Conservation (phyloP, 2,888 invertebrate species). For the Tortricodes alternella region DNA sequence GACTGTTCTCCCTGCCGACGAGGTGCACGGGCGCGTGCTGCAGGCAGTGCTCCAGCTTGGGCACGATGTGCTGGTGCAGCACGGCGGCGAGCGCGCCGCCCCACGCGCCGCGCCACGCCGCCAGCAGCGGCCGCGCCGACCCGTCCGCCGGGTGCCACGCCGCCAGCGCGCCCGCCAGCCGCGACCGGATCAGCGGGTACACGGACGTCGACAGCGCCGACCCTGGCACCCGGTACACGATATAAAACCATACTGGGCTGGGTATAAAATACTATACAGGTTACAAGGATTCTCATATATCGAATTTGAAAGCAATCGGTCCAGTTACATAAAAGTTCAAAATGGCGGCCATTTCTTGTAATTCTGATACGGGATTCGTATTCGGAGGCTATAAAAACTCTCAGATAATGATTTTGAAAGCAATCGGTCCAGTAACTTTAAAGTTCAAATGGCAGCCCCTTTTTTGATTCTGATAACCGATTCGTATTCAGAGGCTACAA, state of each 20-base stretch:
- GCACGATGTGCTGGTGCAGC: conserved; percentile 92
- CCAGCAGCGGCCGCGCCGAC: conserved; percentile 95
- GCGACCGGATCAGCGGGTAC: conserved; percentile 95
- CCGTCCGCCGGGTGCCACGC: conserved; percentile 98
- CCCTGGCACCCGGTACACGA: conserved; percentile 42
- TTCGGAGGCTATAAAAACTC: too few relatives aligned
- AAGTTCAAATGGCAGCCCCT: too few relatives aligned
- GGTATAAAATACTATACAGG: too few relatives aligned
- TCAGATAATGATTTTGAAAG: too few relatives aligned
- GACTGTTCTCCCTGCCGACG: conserved; percentile 63
- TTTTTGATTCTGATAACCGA: too few relatives aligned
- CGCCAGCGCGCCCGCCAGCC: conserved; percentile 93
- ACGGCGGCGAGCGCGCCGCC: conserved; percentile 85
- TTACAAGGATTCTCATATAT: too few relatives aligned
- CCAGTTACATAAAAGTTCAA: too few relatives aligned
- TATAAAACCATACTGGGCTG: neutral
- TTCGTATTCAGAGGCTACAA: too few relatives aligned
- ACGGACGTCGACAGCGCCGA: conserved; percentile 82
- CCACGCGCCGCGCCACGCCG: conserved; percentile 91
- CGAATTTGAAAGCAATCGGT: too few relatives aligned
- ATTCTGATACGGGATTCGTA: too few relatives aligned
- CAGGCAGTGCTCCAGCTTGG: conserved; percentile 90
- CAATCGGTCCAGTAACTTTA: too few relatives aligned
- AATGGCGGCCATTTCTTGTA: too few relatives aligned
- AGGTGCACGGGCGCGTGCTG: conserved; percentile 73